A percentile compares a stretch with the other conserved stretches of the same genome.
These are phyloP conservation scores for Globia sparganii DNA, from an alignment of 2,888 invertebrate species.

Conservation along the genomic window DNA sequence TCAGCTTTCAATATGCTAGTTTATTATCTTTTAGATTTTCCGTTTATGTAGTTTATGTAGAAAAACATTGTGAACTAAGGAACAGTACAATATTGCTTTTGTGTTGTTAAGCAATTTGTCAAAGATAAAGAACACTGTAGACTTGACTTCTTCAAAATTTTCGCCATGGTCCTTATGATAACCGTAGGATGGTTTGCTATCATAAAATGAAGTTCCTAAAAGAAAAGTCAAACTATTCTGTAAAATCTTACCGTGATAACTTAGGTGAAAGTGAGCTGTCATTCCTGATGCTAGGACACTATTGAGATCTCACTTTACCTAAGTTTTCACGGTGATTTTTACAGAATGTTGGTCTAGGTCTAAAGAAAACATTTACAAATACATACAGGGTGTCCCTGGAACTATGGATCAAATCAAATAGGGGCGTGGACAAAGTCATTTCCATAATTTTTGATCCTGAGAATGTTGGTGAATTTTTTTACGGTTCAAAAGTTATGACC, in stretches of 20 bases:
- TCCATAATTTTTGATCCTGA: too few relatives aligned
- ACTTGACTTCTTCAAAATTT: neutral
- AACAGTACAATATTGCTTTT: neutral
- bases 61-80: too few relatives aligned
- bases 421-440: too few relatives aligned
- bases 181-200: neutral
- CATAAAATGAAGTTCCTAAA: neutral
- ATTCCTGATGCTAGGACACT: neutral
- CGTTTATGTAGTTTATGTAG: neutral
- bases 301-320: neutral
- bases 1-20: neutral
- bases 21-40: neutral
- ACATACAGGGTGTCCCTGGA: too few relatives aligned
- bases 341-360: too few relatives aligned
- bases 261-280: neutral
- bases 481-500: too few relatives aligned
- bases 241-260: neutral
- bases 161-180: neutral
- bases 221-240: neutral
- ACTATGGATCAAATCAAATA: too few relatives aligned
- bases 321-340: neutral
- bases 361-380: conserved; percentile 4
- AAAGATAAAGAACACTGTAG: neutral
- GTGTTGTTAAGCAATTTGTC: neutral
- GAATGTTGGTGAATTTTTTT: too few relatives aligned